A percentile compares a stretch with the other conserved stretches of the same genome.
Evolutionary conservation across 2,113 vertebrate species (phyloP).

Genomic region (Catharus minimus): DNA sequence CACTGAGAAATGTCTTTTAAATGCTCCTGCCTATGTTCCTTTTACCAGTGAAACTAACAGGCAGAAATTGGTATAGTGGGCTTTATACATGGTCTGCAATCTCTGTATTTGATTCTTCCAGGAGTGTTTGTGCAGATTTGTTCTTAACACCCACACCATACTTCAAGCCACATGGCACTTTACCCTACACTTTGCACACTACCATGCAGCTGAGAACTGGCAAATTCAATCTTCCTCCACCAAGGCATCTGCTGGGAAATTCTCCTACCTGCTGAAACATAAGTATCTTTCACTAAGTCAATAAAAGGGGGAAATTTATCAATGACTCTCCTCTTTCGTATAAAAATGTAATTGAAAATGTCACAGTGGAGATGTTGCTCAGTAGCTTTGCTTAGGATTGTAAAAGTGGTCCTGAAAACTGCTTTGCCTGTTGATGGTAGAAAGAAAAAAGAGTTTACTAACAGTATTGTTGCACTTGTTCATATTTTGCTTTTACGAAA

Average conservation of each 20-base stretch:
- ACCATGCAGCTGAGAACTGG: constrained; percentile 26
- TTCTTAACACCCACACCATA: neutral
- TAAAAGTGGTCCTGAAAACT: constrained; percentile 13
- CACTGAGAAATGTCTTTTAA: constrained; percentile 32
- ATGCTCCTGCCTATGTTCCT: neutral
- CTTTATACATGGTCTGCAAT: neutral
- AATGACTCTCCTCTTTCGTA: constrained; percentile 13
- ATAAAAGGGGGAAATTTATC: constrained; percentile 33
- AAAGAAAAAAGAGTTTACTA: constrained; percentile 21
- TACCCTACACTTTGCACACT: neutral
- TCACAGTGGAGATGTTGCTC: neutral
- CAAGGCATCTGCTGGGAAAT: neutral
- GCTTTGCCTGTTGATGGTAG: neutral
- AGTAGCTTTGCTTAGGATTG: constrained; percentile 13
- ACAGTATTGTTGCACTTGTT: neutral
- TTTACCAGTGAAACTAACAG: neutral
- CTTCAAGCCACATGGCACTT: constrained; percentile 34
- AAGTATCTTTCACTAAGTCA: constrained; percentile 38
- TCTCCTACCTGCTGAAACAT: neutral
- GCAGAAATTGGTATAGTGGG: neutral
- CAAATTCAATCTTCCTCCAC: constrained; percentile 18
- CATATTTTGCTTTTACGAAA: constrained; percentile 8
- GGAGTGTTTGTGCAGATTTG: neutral
- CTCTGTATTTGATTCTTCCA: neutral
- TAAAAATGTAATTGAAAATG: constrained; percentile 2